Conservation (phyloP, 2,888 invertebrate genomes). For the Serrognathus titanus region DNA sequence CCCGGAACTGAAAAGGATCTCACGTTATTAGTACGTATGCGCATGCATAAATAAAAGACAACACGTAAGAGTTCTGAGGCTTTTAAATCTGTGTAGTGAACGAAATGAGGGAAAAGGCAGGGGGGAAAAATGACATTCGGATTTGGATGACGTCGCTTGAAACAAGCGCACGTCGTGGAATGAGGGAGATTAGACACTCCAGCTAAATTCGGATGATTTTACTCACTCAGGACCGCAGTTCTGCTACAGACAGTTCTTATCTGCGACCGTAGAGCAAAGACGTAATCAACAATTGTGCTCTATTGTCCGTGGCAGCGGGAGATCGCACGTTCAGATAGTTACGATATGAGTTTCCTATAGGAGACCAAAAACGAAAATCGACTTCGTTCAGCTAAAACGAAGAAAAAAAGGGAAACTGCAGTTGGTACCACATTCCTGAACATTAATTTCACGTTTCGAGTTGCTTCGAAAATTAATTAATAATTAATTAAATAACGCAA, state of each 20-base stretch:
- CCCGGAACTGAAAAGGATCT: too few species aligned
- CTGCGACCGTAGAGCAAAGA: slow-evolving; percentile 33
- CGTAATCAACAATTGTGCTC: slow-evolving; percentile 36
- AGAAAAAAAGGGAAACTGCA: too few species aligned
- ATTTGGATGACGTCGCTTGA: not conserved
- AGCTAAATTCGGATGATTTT: slow-evolving; percentile 34
- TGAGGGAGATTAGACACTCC: slow-evolving; percentile 31
- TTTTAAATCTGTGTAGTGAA: too few species aligned
- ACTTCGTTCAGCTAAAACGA: too few species aligned
- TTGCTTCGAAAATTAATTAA: too few species aligned
- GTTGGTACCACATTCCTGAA: too few species aligned
- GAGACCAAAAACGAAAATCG: too few species aligned
- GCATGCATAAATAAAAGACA: too few species aligned
- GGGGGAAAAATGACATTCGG: not conserved
- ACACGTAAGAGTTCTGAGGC: too few species aligned
- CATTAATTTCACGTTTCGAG: too few species aligned
- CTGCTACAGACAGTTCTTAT: slow-evolving; percentile 36
- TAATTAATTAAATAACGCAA: too few species aligned
- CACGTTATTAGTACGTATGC: too few species aligned
- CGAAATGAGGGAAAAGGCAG: not conserved
- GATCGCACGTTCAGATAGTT: slow-evolving; percentile 33
- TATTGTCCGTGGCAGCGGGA: slow-evolving; percentile 32
- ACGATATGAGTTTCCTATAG: slow-evolving; percentile 4
- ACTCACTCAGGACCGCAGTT: slow-evolving; percentile 29
- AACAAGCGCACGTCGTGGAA: slow-evolving; percentile 13